Evolutionary conservation across 2,113 vertebrate genomes (phyloP), one percentile per base, ranked within the genome.

Genomic region (Sturnus vulgaris): DNA sequence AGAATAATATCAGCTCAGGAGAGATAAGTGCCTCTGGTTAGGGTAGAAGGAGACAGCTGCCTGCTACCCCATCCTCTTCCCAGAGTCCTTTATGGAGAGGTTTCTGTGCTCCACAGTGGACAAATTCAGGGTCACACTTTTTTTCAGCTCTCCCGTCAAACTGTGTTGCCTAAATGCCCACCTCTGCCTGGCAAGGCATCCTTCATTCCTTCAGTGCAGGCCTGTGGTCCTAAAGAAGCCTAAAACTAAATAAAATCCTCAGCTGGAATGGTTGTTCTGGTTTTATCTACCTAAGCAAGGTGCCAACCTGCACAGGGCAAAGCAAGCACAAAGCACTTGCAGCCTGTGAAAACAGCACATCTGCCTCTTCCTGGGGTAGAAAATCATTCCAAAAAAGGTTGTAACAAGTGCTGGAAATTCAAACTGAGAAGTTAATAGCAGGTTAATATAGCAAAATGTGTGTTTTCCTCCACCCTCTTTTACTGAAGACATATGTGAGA

Each of bases 231-330:
- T 35, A 59, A 61, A 47, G 47, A 70, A 50, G 20, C 19, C 42
- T 75, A 27, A 86, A 82, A 42, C 3, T 8, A 59, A 59, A 40
- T 8, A 10, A 83, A 76, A 83, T 3, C 14, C 25, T 77, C 2
- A 0, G n/a, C 0, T 61, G 23, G 64, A 70, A 50, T 23, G 25
- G 15, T 27, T 65, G 42, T 30, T 52, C 7, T 64, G 40, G 6
- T 42, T 57, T 28, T 44, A 24, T 6, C 53, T 55, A 21, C 9
- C 44, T 3, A 5, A 65, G 68, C 10, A 27, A 80, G 35, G 23
- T 59, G 61, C 56, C 0, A 0, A n/a, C 25, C 27, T 9, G 12
- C 0, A 0, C 31, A 11, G 33, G 27, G 22, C 63, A 60, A 86
- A 94, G 39, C 52, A 47, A 61, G 61, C 3, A 3, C 33, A 31